Evolutionary conservation across 2,797 vertebrate species (phyloP), one percentile per base, ranked within the genome.

Genomic region (Oryzias sinensis): DNA sequence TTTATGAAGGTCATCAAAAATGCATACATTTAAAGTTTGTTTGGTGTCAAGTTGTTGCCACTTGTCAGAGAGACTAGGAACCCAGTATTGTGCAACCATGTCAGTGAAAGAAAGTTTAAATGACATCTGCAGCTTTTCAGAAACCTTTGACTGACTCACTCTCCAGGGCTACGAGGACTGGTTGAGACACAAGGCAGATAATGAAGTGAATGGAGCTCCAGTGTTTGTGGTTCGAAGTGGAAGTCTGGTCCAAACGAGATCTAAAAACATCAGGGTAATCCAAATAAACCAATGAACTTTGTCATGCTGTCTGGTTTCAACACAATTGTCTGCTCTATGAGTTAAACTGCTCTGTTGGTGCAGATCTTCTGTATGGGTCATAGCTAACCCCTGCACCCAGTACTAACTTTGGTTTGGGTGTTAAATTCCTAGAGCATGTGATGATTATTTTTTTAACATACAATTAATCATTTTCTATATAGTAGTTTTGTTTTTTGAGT

Each of bases 161-260:
- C 40, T 5, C 0, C 46, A 99, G 97, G 97, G 96, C 63, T 99
- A 97, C 57, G 97, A 99, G 87, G 97, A 99, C 69, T 99, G 96
- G 97, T 90, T 99, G 65, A 92, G 97, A 49, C 97, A 99, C 87
- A 99, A 97, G 77, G 96, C 97, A 3, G 97, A 99, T 89, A 99
- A 98, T 60, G 97, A 99, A 91, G 96, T 99, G 56, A 99, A 99
- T 0, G 94, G 95, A 57, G 96, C 96, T 68, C 96, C 96, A 0
- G 97, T 99, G 68, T 97, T 95, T 77, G 97, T 98, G 67, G 96
- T 99, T 72, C 94, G 97, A 82, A 99, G 97, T 54, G 96, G 97
- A 79, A 93, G 96, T 87, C 93, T 99, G 90, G 97, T 99, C 9
- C 96, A 98, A 90, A 99, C 97, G 0, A 94, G 92, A 87, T 99